These are phyloP conservation scores for Columbina picui DNA, from an alignment of 2,113 vertebrate genomes.

Conservation along the genomic window DNA sequence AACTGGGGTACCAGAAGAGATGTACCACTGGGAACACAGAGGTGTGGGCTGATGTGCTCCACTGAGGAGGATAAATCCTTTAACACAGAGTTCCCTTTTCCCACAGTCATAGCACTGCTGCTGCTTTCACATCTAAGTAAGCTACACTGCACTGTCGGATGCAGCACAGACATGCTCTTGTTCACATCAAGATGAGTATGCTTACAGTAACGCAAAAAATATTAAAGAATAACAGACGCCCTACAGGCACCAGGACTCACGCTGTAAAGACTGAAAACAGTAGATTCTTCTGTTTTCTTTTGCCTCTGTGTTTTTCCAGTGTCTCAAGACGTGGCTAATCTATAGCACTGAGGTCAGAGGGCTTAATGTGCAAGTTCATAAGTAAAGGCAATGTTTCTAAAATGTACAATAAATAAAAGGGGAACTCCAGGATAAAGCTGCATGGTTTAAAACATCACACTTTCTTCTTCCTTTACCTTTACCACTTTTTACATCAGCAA, in stretches of 20 bases:
- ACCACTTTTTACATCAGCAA: background rate
- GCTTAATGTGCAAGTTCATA: background rate
- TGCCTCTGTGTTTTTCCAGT: background rate
- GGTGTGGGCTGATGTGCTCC: background rate
- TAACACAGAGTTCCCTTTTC: background rate
- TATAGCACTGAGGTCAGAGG: background rate
- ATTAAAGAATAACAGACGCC: background rate
- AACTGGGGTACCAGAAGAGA: background rate
- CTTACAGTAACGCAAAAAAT: background rate
- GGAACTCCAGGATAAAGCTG: background rate
- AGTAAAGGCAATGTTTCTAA: background rate
- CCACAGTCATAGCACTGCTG: background rate
- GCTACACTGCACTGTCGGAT: fast-evolving
- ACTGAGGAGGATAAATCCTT: background rate
- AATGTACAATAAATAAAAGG: background rate
- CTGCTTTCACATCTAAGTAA: background rate
- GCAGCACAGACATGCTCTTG: background rate
- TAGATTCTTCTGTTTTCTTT: background rate
- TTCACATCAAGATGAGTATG: background rate
- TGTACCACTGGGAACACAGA: background rate
- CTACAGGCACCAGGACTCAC: background rate
- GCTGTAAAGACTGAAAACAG: background rate
- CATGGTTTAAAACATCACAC: background rate
- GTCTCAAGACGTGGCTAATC: background rate
- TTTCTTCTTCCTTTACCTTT: background rate